A percentile compares a stretch with the other conserved stretches of the same genome.
Conservation (phyloP, 2,888 invertebrate species). For the Trichacis sp. region DNA sequence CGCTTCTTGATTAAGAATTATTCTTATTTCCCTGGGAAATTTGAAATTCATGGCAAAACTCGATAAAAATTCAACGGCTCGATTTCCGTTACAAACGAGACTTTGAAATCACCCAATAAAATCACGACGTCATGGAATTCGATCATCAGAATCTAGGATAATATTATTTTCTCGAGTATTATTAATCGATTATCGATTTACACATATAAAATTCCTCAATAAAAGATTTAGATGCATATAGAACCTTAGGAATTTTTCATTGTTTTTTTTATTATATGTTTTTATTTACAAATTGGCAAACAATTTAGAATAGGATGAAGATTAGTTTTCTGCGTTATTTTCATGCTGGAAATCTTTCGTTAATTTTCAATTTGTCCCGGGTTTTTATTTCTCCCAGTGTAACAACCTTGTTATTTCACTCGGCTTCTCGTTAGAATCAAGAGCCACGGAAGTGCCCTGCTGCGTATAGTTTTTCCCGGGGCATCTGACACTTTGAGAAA, state of each 20-base stretch:
- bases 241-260: too few species aligned
- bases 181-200: neutral
- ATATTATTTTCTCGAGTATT: too few species aligned
- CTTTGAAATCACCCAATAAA: neutral
- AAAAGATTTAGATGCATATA: too few species aligned
- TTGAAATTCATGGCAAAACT: neutral
- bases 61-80: neutral
- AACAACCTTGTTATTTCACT: conserved; percentile 32
- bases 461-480: conserved; percentile 28
- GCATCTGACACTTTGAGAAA: conserved; percentile 39
- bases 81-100: neutral
- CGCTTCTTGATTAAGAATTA: neutral
- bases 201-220: neutral
- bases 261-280: too few species aligned
- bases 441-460: conserved; percentile 27
- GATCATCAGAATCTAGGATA: too few species aligned
- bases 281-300: too few species aligned
- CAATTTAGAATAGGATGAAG: too few species aligned
- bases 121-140: too few species aligned
- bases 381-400: conserved; percentile 30
- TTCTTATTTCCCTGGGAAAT: neutral
- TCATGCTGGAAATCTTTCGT: conserved; percentile 4
- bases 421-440: conserved; percentile 32
- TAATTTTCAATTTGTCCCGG: neutral
- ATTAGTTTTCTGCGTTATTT: too few species aligned